phyloP scores from a whole-genome alignment of 1,140 invertebrate genomes.

The Zeugodacus cucurbitae region DNA sequence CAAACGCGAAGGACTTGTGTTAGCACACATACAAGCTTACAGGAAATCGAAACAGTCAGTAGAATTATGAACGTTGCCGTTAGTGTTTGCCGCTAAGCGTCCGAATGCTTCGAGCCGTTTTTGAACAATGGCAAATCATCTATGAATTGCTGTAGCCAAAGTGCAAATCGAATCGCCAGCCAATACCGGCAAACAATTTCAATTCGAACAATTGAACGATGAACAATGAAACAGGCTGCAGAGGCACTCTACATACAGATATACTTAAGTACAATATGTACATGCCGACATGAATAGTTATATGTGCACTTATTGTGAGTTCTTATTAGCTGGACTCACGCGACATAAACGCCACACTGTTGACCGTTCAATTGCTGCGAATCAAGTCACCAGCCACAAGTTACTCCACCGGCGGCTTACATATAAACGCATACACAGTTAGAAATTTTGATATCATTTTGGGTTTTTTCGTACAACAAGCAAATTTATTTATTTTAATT shows the following conservation, averaged over 20 bases:
- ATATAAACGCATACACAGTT: neutral
- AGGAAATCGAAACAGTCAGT: neutral
- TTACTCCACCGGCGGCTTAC: neutral
- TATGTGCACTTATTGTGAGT: neutral
- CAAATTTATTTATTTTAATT: too few species aligned
- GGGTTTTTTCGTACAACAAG: too few species aligned
- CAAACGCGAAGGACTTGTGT: neutral
- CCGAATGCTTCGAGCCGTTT: neutral
- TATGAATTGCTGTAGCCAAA: neutral
- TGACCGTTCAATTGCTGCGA: conserved; percentile 9
- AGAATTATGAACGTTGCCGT: neutral
- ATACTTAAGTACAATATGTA: neutral
- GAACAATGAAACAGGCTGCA: conserved; percentile 6
- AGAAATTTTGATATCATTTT: too few species aligned
- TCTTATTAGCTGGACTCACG: conserved; percentile 18
- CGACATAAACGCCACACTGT: neutral
- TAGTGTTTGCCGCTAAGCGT: neutral
- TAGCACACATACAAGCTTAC: neutral
- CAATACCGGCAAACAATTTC: conserved; percentile 9
- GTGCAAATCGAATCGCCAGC: neutral
- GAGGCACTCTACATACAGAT: neutral
- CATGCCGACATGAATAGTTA: too few species aligned
- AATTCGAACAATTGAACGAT: conserved; percentile 15
- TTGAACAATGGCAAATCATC: conserved; percentile 2
- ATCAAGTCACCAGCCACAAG: neutral